These are phyloP conservation scores for Gymnothorax reevesii DNA, from an alignment of 2,797 vertebrate species.

Conservation along the genomic window DNA sequence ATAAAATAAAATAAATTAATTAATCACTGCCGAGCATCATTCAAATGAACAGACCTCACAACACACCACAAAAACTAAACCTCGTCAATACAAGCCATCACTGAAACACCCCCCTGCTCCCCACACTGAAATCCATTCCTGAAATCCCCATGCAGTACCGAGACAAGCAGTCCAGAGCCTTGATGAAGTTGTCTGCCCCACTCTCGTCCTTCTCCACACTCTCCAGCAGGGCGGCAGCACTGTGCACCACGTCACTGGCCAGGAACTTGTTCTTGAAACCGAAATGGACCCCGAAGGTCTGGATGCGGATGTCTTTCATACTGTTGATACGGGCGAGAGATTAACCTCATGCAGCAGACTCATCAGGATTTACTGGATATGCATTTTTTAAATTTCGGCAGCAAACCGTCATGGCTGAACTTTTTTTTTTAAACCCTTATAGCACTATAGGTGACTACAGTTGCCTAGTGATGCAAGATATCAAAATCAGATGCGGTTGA, in stretches of 20 bases:
- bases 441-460: no score
- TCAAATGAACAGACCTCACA: no score
- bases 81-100: neutral
- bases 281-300: constrained; percentile 94
- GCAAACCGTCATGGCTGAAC: no score
- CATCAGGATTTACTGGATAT: no score
- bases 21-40: neutral
- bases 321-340: constrained; percentile 59
- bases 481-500: no score
- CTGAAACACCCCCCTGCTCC: neutral
- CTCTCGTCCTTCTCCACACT: constrained; percentile 81
- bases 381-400: no score
- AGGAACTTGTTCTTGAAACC: constrained; percentile 97
- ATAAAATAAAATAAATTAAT: no score
- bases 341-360: neutral
- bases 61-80: neutral
- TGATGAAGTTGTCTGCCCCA: constrained; percentile 86
- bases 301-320: constrained; percentile 93
- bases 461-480: no score
- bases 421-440: no score
- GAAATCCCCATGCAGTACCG: constrained; percentile 69
- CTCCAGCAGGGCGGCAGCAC: constrained; percentile 85
- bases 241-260: constrained; percentile 90
- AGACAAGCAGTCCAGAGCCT: constrained; percentile 92
- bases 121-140: neutral